These are phyloP conservation scores for Cotesia typhae DNA, from an alignment of 1,140 invertebrate species.

Conservation along the genomic window DNA sequence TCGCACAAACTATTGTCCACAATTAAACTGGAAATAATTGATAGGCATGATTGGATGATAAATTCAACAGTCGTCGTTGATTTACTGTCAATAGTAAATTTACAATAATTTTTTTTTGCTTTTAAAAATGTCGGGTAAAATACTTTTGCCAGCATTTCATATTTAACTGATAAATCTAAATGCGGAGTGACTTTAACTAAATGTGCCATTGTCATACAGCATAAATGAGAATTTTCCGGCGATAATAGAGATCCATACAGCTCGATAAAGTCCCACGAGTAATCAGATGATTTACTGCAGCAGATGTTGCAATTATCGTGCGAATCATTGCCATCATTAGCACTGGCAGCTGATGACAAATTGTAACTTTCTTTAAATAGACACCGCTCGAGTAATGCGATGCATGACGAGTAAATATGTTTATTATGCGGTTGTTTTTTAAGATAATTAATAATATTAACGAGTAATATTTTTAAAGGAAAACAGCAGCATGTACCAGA, in stretches of 20 bases:
- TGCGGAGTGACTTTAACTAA: conserved; percentile 69
- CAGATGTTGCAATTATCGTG: conserved; percentile 47
- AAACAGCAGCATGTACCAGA: conserved; percentile 75
- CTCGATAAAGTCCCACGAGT: conserved; percentile 69
- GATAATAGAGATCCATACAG: conserved; percentile 69
- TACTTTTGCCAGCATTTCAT: conserved; percentile 69
- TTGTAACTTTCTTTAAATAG: conserved; percentile 71
- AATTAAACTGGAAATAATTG: conserved; percentile 70
- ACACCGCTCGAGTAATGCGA: conserved; percentile 68
- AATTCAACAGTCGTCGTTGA: conserved; percentile 66
- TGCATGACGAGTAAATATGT: conserved; percentile 52
- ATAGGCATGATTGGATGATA: conserved; percentile 70
- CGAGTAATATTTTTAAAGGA: conserved; percentile 62
- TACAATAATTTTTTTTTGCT: conserved; percentile 63
- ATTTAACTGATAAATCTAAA: conserved; percentile 66
- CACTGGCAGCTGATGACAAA: conserved; percentile 35
- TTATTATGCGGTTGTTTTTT: conserved; percentile 53
- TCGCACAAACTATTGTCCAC: conserved; percentile 68
- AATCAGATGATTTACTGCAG: conserved; percentile 45
- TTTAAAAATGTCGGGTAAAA: conserved; percentile 72
- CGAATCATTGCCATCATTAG: conserved; percentile 27
- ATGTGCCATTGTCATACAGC: conserved; percentile 69
- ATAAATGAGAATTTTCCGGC: conserved; percentile 67
- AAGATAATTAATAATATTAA: conserved; percentile 57
- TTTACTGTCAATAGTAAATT: conserved; percentile 50